phyloP scores from a whole-genome alignment of 1,140 invertebrate species.

The Tetraneura akinire region DNA sequence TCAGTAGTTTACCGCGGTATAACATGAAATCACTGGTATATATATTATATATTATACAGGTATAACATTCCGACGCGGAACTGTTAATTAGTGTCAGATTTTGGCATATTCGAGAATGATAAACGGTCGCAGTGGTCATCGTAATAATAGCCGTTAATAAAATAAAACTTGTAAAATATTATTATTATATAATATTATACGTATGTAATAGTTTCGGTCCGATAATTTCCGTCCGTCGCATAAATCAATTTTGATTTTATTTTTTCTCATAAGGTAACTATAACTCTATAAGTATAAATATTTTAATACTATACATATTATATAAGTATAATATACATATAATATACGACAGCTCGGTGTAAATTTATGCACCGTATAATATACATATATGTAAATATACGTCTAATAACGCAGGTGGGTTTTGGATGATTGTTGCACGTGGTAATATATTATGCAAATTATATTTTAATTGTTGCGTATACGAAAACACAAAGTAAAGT shows the following conservation, averaged over 20 bases:
- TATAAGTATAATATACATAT: too few species aligned
- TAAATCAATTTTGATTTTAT: conserved; percentile 30
- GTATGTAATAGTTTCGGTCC: neutral
- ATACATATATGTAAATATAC: too few species aligned
- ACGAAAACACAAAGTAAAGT: conserved; percentile 9
- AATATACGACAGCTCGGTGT: neutral
- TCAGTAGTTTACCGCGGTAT: too few species aligned
- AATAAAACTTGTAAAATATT: neutral
- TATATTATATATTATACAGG: too few species aligned
- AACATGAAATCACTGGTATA: too few species aligned
- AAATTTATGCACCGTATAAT: conserved; percentile 48
- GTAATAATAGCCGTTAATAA: neutral
- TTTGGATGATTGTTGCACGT: neutral
- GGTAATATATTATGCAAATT: conserved; percentile 33
- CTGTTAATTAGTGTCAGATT: conserved; percentile 12
- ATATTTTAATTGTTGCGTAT: conserved; percentile 43
- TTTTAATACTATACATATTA: too few species aligned
- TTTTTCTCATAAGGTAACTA: too few species aligned
- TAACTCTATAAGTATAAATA: too few species aligned
- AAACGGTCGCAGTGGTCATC: neutral
- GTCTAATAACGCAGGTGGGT: conserved; percentile 36
- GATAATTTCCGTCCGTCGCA: neutral
- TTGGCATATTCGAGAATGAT: neutral
- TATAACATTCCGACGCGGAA: too few species aligned
- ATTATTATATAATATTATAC: neutral